Evolutionary conservation across 1,140 invertebrate species (phyloP).

Genomic region (Ips typographus): DNA sequence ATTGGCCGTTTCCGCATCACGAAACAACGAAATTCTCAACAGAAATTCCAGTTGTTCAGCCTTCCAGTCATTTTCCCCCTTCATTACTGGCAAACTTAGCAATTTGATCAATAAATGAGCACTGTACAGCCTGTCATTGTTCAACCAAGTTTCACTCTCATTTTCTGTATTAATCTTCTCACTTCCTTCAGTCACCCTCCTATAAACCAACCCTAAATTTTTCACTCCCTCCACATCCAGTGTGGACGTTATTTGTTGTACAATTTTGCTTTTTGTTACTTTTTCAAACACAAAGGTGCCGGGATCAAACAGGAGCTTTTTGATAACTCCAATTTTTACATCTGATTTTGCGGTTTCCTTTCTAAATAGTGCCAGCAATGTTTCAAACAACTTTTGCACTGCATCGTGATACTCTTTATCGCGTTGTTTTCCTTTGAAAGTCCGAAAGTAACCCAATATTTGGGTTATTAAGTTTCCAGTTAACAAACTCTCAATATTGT

Average conservation of each 20-base stretch:
- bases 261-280: slow-evolving; percentile 63
- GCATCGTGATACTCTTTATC: slow-evolving; percentile 52
- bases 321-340: slow-evolving; percentile 59
- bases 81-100: slow-evolving; percentile 61
- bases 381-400: slow-evolving; percentile 57
- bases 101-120: slow-evolving; percentile 67
- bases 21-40: slow-evolving; percentile 65
- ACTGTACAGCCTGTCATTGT: slow-evolving; percentile 66
- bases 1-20: slow-evolving; percentile 53
- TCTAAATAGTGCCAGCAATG: slow-evolving; percentile 56
- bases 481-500: slow-evolving; percentile 42
- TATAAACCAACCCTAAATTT: slow-evolving; percentile 61
- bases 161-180: slow-evolving; percentile 52
- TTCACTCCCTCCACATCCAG: slow-evolving; percentile 63
- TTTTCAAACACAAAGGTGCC: slow-evolving; percentile 72
- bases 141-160: slow-evolving; percentile 60
- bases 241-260: slow-evolving; percentile 62
- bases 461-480: slow-evolving; percentile 49
- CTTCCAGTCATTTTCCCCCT: slow-evolving; percentile 65
- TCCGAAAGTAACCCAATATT: slow-evolving; percentile 57
- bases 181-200: slow-evolving; percentile 59
- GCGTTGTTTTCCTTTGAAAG: slow-evolving; percentile 54
- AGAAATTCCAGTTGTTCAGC: slow-evolving; percentile 64
- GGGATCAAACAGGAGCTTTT: slow-evolving; percentile 64
- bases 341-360: slow-evolving; percentile 55